Evolutionary conservation across 2,888 invertebrate species (phyloP).

Genomic region (Mythimna lalbum): DNA sequence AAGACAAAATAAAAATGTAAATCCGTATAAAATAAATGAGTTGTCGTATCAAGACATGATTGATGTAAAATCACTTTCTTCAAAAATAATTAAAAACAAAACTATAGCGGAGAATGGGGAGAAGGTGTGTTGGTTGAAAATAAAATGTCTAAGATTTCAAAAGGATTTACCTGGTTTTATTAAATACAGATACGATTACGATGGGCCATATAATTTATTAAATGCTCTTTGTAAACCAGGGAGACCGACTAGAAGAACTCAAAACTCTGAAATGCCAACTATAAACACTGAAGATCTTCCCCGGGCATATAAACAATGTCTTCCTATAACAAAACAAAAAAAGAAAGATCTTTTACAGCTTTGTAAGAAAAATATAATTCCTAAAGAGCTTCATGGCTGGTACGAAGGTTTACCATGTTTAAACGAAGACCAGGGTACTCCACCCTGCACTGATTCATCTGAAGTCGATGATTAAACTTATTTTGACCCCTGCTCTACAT

Average conservation of each 20-base stretch:
- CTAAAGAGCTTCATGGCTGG: slow-evolving; percentile 36
- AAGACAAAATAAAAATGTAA: slow-evolving; percentile 25
- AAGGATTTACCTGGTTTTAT: slow-evolving; percentile 33
- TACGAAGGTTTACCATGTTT: slow-evolving; percentile 24
- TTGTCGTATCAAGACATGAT: slow-evolving; percentile 30
- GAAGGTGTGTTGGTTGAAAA: slow-evolving; percentile 31
- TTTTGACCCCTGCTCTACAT: slow-evolving; percentile 18
- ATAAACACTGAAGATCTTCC: slow-evolving; percentile 32
- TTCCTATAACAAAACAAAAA: slow-evolving; percentile 38
- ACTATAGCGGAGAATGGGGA: slow-evolving; percentile 26
- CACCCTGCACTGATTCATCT: slow-evolving; percentile 20
- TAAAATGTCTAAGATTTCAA: slow-evolving; percentile 55
- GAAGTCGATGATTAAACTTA: slow-evolving; percentile 17
- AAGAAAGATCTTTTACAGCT: slow-evolving; percentile 42
- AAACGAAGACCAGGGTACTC: slow-evolving; percentile 19
- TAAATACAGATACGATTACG: slow-evolving; percentile 35
- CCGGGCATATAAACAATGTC: slow-evolving; percentile 21
- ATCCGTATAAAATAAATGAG: slow-evolving; percentile 14
- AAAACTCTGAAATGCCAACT: slow-evolving; percentile 23
- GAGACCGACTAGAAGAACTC: slow-evolving; percentile 33
- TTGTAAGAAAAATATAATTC: slow-evolving; percentile 43
- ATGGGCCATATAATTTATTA: slow-evolving; percentile 38
- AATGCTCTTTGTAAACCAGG: slow-evolving; percentile 39
- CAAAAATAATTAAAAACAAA: slow-evolving; percentile 30
- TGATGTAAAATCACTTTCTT: slow-evolving; percentile 22